phyloP scores from a whole-genome alignment of 2,888 invertebrate genomes.

The Troides helena region DNA sequence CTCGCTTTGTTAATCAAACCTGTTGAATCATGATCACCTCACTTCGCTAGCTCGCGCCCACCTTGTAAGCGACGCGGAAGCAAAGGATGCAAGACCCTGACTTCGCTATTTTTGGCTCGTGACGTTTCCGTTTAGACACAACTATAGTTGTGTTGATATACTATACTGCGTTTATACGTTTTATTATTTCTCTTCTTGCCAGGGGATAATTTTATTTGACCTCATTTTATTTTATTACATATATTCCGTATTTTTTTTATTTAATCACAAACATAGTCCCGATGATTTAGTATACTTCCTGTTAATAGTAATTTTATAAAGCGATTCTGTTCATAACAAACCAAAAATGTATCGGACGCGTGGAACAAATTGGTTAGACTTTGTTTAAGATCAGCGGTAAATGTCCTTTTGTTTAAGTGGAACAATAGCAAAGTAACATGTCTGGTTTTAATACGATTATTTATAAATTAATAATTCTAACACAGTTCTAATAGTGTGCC shows the following conservation, averaged over 20 bases:
- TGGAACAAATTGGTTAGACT: no score
- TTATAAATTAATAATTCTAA: no score
- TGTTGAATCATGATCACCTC: conserved; percentile 41
- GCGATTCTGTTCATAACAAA: no score
- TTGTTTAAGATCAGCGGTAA: no score
- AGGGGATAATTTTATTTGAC: conserved; percentile 48
- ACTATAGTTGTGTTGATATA: conserved; percentile 16
- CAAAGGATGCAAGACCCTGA: conserved; percentile 61
- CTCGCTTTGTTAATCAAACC: conserved; percentile 48
- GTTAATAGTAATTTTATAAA: background rate
- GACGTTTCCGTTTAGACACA: conserved; percentile 51
- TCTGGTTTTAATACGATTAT: background rate
- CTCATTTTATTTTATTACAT: conserved; percentile 44
- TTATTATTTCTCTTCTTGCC: conserved; percentile 39
- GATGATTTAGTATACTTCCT: background rate
- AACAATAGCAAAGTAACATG: background rate
- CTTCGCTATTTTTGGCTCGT: conserved; percentile 69
- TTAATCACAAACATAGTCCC: conserved; percentile 24
- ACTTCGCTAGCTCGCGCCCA: conserved; percentile 45
- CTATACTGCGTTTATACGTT: conserved; percentile 23
- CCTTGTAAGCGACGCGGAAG: conserved; percentile 63
- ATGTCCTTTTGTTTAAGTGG: no score
- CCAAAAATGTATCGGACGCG: no score
- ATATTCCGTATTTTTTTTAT: conserved; percentile 49
- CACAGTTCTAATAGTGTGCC: background rate